Conservation (phyloP, 2,888 invertebrate genomes). For the Alcis repandata region DNA sequence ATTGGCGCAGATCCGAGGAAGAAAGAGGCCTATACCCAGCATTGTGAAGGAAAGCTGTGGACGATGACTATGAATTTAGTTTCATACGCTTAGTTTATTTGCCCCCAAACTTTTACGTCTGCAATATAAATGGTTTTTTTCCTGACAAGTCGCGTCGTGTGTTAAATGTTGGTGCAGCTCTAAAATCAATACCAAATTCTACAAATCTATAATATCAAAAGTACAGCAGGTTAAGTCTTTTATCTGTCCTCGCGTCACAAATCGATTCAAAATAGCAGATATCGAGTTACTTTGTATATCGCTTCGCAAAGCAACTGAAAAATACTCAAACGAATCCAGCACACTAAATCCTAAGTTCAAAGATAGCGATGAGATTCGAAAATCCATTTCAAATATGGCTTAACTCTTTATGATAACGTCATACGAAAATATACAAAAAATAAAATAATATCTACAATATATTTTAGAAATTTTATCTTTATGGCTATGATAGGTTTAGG, state of each 20-base stretch:
- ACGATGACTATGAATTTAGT: too few relatives aligned
- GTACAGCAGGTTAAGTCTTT: not conserved
- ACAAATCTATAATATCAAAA: not conserved
- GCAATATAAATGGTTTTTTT: too few relatives aligned
- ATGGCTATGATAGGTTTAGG: too few relatives aligned
- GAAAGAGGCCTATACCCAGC: too few relatives aligned
- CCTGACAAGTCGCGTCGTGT: too few relatives aligned
- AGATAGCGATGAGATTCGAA: constrained; percentile 29
- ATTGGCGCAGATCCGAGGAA: too few relatives aligned
- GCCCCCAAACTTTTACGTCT: too few relatives aligned
- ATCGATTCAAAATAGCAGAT: constrained; percentile 6
- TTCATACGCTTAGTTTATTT: too few relatives aligned
- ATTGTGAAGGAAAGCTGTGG: too few relatives aligned
- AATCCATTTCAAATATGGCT: constrained; percentile 21
- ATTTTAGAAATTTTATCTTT: too few relatives aligned
- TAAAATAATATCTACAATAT: not conserved
- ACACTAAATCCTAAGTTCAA: constrained; percentile 8
- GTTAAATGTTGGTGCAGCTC: not conserved
- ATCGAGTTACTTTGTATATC: not conserved
- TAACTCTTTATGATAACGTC: constrained; percentile 26
- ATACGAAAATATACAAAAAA: constrained; percentile 16
- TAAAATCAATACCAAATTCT: not conserved
- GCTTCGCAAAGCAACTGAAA: constrained; percentile 6
- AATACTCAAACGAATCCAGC: not conserved
- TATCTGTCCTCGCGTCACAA: not conserved